Evolutionary conservation across 1,140 invertebrate species (phyloP).

Genomic region (Caenorhabditis latens): DNA sequence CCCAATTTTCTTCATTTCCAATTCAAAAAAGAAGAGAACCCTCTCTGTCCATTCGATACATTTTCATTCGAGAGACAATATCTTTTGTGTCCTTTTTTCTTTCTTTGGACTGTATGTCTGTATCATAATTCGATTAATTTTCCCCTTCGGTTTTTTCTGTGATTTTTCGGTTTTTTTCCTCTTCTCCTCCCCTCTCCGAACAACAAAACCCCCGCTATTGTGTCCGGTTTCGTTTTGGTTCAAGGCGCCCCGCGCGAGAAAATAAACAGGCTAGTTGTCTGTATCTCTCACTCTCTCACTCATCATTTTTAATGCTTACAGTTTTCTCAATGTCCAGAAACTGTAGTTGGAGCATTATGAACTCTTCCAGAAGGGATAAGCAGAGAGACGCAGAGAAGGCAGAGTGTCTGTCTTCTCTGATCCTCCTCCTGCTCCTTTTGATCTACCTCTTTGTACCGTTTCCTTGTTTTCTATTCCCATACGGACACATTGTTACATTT

Average conservation of each 20-base stretch:
- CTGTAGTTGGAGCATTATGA: no score
- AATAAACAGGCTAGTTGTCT: neutral
- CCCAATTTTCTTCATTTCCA: neutral
- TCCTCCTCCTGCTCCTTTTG: no score
- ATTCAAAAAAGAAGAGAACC: neutral
- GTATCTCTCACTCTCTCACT: neutral
- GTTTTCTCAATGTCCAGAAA: neutral
- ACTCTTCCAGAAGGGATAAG: no score
- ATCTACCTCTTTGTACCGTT: neutral
- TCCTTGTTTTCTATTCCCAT: neutral
- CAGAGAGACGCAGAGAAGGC: no score
- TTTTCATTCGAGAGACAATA: no score
- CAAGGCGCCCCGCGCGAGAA: no score
- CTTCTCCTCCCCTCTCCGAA: neutral
- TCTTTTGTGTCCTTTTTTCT: no score
- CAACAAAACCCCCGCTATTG: neutral
- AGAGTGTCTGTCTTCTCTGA: no score
- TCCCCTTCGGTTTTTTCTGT: neutral
- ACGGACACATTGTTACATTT: no score
- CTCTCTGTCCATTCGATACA: no score
- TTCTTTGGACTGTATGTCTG: neutral
- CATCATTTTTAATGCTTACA: neutral
- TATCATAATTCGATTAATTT: slow-evolving; percentile 36
- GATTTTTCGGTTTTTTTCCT: no score
- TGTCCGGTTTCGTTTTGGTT: neutral